A percentile compares a stretch with the other conserved stretches of the same genome.
Evolutionary conservation across 2,797 vertebrate species (phyloP).

Genomic region (Salarias fasciatus): DNA sequence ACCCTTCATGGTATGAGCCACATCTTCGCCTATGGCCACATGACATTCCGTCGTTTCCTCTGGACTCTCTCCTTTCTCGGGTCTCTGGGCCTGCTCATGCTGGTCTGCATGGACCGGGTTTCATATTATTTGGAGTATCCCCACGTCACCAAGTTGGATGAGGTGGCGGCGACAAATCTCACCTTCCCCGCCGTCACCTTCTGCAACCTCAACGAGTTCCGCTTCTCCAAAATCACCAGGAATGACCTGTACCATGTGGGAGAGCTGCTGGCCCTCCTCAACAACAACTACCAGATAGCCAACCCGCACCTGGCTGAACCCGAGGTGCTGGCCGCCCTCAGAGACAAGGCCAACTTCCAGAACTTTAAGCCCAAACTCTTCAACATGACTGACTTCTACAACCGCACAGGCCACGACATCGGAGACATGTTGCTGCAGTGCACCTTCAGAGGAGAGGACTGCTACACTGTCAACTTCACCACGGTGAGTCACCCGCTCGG

Average conservation of each 20-base stretch:
- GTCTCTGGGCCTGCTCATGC: constrained; percentile 84
- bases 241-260: constrained; percentile 92
- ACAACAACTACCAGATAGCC: constrained; percentile 88
- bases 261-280: constrained; percentile 88
- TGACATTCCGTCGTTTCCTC: constrained; percentile 88
- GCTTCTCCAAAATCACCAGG: constrained; percentile 89
- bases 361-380: constrained; percentile 91
- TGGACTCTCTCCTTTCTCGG: constrained; percentile 89
- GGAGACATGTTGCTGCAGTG: constrained; percentile 90
- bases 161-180: constrained; percentile 87
- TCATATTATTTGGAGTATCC: constrained; percentile 89
- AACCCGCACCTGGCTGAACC: constrained; percentile 88
- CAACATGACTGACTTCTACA: constrained; percentile 93
- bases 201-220: constrained; percentile 93
- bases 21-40: constrained; percentile 89
- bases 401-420: constrained; percentile 91
- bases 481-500: constrained; percentile 84
- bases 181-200: constrained; percentile 90
- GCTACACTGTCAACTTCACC: constrained; percentile 86
- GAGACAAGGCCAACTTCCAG: constrained; percentile 89
- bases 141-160: constrained; percentile 87
- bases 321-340: constrained; percentile 85
- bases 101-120: constrained; percentile 89
- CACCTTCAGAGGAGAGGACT: constrained; percentile 87
- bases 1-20: constrained; percentile 92